Conservation (phyloP, 1,140 invertebrate genomes). For the Eumaeus atala region DNA sequence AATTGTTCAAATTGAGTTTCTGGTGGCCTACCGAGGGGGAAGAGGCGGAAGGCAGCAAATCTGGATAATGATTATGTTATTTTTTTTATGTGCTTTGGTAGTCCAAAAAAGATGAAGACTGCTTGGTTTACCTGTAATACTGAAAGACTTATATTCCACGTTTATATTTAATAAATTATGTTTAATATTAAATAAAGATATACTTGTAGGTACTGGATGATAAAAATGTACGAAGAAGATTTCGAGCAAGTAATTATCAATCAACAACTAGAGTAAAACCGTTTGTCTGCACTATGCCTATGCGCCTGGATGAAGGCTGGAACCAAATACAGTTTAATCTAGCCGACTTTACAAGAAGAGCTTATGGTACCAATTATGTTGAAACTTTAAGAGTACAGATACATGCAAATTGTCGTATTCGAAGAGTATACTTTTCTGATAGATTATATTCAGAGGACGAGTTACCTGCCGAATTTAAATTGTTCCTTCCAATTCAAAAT, state of each 20-base stretch:
- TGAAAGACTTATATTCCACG: too few species aligned
- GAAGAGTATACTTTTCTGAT: constrained; percentile 99
- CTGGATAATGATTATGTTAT: too few species aligned
- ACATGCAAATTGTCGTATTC: constrained; percentile 98
- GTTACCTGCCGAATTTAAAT: constrained; percentile 98
- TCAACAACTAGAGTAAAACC: constrained; percentile 98
- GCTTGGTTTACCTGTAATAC: too few species aligned
- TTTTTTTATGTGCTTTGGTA: too few species aligned
- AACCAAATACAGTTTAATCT: constrained; percentile 98
- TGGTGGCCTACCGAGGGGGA: too few species aligned
- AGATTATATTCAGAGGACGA: constrained; percentile 99
- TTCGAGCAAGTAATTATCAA: constrained; percentile 98
- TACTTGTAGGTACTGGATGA: constrained; percentile 92
- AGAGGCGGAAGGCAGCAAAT: too few species aligned
- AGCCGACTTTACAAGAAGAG: constrained; percentile 97
- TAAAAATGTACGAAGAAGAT: constrained; percentile 95
- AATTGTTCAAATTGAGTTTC: too few species aligned
- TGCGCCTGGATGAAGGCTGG: constrained; percentile 98
- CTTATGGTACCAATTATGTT: constrained; percentile 99
- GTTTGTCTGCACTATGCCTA: constrained; percentile 99
- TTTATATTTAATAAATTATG: background rate
- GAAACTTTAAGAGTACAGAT: constrained; percentile 98
- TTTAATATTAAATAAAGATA: constrained; percentile 3
- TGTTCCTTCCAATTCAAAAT: constrained; percentile 94
- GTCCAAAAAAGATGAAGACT: too few species aligned